These are phyloP conservation scores for Carcharodon carcharias DNA, from an alignment of 2,797 vertebrate genomes.

Conservation along the genomic window DNA sequence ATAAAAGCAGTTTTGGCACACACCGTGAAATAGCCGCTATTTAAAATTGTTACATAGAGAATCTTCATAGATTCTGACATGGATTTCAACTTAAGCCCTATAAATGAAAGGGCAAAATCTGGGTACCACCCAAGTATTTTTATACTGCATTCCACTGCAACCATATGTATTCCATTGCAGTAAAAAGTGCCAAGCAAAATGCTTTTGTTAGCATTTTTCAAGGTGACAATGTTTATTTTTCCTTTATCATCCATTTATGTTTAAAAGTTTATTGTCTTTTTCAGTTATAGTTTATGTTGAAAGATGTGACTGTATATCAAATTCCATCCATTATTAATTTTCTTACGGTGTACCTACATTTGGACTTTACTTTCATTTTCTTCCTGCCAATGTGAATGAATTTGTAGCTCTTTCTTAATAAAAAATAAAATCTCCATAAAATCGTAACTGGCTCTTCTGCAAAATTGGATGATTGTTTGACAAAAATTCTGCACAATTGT, in stretches of 20 bases:
- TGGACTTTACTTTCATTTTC: neutral
- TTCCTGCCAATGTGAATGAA: neutral
- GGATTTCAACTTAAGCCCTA: neutral
- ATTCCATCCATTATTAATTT: neutral
- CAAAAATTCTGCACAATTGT: neutral
- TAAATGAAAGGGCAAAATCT: neutral
- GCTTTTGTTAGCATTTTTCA: neutral
- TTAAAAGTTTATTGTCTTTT: neutral
- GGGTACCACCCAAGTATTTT: neutral
- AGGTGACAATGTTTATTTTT: neutral
- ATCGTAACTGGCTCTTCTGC: neutral
- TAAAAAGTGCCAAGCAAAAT: neutral
- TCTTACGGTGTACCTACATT: neutral
- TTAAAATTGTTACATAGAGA: neutral
- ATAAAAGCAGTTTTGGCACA: neutral
- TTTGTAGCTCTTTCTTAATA: neutral
- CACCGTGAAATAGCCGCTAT: neutral
- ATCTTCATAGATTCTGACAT: neutral
- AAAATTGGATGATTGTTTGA: neutral
- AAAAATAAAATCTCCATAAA: neutral
- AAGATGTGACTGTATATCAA: neutral
- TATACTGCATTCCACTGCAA: neutral
- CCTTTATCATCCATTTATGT: neutral
- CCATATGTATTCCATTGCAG: neutral
- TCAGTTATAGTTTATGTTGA: neutral